Conservation (phyloP, 92 coral and sea anemone genomes). For the Chrysogorgia sp. region DNA sequence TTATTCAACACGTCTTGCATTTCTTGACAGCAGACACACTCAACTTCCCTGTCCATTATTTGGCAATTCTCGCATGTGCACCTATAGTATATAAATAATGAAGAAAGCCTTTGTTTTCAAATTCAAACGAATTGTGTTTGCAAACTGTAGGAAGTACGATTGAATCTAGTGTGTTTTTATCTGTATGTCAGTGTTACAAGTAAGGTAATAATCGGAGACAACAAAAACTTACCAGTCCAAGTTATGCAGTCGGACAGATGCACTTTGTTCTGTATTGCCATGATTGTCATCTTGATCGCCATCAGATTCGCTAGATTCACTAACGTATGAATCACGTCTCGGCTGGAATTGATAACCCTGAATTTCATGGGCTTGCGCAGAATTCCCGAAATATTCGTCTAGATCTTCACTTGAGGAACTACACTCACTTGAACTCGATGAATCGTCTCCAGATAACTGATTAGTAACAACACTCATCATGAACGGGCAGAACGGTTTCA, state of each 20-base stretch:
- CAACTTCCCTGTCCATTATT: conserved; percentile 50
- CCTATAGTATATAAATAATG: conserved; percentile 7
- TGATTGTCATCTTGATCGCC: background rate
- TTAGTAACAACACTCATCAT: background rate
- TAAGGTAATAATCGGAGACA: background rate
- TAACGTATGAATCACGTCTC: background rate
- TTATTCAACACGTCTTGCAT: conserved; percentile 32
- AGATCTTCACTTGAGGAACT: background rate
- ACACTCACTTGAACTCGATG: background rate
- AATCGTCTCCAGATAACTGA: background rate
- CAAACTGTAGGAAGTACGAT: too few species aligned
- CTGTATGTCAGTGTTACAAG: too few species aligned
- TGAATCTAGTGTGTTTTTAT: too few species aligned
- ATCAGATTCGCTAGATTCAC: background rate
- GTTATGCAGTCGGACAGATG: background rate
- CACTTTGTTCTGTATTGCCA: background rate
- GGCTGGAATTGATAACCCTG: conserved; percentile 6
- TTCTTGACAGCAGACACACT: conserved; percentile 55
- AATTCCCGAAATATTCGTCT: background rate
- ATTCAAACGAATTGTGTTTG: too few species aligned
- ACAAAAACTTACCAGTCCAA: background rate
- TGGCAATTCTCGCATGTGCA: conserved; percentile 49
- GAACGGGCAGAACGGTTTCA: background rate
- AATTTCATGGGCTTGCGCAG: background rate
- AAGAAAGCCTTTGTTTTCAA: too few species aligned